Evolutionary conservation across 2,113 vertebrate species (phyloP).

Genomic region (Nansenia antarctica): DNA sequence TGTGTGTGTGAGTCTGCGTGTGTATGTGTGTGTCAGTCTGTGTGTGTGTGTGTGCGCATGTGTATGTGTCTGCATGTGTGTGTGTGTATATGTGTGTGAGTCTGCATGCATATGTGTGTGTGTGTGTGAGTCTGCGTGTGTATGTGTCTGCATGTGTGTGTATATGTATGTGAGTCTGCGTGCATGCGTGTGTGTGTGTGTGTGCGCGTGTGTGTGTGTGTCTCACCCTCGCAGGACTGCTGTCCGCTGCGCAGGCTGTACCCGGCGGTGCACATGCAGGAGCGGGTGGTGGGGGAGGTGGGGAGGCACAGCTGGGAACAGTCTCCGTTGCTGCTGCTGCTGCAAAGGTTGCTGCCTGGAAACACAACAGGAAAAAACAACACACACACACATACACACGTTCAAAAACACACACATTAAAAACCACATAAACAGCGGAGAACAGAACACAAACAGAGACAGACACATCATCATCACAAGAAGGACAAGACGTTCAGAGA

Average conservation of each 20-base stretch:
- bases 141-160: too few relatives aligned
- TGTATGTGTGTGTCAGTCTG: too few relatives aligned
- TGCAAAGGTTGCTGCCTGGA: constrained; percentile 89
- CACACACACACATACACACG: constrained; percentile 22
- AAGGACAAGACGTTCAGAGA: too few relatives aligned
- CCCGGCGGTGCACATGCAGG: constrained; percentile 97
- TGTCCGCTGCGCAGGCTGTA: constrained; percentile 92
- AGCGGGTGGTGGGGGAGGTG: constrained; percentile 82
- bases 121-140: too few relatives aligned
- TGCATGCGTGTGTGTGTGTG: not conserved
- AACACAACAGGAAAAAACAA: constrained; percentile 39
- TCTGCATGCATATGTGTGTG: too few relatives aligned
- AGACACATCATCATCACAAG: too few relatives aligned
- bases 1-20: too few relatives aligned
- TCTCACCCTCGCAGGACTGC: constrained; percentile 91
- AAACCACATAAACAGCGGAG: not conserved
- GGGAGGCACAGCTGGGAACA: constrained; percentile 98
- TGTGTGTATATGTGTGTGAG: too few relatives aligned
- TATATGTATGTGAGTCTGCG: too few relatives aligned
- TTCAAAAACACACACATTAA: constrained; percentile 23
- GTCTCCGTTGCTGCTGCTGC: constrained; percentile 89
- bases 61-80: too few relatives aligned
- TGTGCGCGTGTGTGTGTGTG: not conserved
- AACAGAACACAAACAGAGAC: too few relatives aligned
- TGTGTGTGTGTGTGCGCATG: too few relatives aligned